Conservation (phyloP, 2,797 vertebrate species). For the Anguilla marmorata region DNA sequence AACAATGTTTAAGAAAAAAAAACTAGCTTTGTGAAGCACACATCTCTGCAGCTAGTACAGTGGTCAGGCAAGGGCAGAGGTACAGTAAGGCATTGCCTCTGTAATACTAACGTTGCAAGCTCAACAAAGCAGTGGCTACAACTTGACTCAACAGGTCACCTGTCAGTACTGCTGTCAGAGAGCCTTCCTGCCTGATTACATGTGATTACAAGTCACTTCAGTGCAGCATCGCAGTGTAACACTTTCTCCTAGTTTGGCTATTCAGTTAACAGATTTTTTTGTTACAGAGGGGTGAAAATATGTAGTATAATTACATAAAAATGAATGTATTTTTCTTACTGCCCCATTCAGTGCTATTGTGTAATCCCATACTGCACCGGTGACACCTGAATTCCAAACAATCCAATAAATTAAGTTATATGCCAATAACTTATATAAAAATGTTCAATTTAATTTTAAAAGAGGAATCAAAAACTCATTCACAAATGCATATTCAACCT, state of each 20-base stretch:
- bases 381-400: background rate
- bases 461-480: background rate
- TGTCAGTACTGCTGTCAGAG: background rate
- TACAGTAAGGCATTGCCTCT: background rate
- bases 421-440: conserved; percentile 8
- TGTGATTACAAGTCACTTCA: background rate
- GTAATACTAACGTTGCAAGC: background rate
- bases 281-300: background rate
- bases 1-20: background rate
- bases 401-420: conserved; percentile 14
- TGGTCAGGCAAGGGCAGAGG: background rate
- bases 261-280: background rate
- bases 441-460: conserved; percentile 3
- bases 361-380: background rate
- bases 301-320: background rate
- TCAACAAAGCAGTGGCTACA: background rate
- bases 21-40: background rate
- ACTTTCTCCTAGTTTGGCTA: conserved; percentile 1
- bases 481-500: conserved; percentile 1
- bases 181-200: background rate
- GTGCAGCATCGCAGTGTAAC: background rate
- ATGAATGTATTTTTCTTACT: background rate
- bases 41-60: background rate
- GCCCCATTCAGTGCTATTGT: background rate
- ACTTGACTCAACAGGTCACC: background rate